These are phyloP conservation scores for Rhadinocentrus ornatus DNA, from an alignment of 2,797 vertebrate species.

Conservation along the genomic window DNA sequence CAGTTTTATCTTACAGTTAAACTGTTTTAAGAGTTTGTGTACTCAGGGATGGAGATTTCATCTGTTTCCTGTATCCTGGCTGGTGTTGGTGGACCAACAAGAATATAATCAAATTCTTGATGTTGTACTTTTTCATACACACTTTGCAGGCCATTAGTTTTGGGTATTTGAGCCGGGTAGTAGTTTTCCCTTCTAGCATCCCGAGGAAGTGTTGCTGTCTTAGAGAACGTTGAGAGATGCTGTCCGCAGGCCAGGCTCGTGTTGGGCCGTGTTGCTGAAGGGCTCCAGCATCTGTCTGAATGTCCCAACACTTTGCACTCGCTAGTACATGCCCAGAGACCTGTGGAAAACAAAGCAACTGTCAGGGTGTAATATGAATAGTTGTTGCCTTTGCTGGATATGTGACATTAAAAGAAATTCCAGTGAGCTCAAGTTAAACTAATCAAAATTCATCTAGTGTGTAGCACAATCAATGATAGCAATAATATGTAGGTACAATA, in stretches of 20 bases:
- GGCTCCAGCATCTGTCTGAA: conserved; percentile 98
- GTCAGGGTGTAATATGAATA: conserved; percentile 30
- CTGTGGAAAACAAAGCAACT: conserved; percentile 72
- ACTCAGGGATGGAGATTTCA: conserved; percentile 90
- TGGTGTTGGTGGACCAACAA: conserved; percentile 89
- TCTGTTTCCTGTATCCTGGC: conserved; percentile 92
- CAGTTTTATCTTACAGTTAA: conserved; percentile 52
- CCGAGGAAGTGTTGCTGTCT: conserved; percentile 91
- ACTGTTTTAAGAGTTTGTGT: conserved; percentile 80
- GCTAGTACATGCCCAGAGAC: conserved; percentile 95
- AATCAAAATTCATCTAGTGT: conserved; percentile 13
- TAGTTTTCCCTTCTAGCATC: conserved; percentile 91
- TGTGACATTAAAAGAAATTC: conserved; percentile 18
- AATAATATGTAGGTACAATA: background rate
- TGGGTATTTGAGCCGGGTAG: conserved; percentile 90
- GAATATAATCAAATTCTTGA: conserved; percentile 92
- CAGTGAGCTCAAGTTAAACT: conserved; percentile 16
- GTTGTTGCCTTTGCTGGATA: conserved; percentile 16
- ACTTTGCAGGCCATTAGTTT: conserved; percentile 90
- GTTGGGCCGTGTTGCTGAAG: conserved; percentile 88
- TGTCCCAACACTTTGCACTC: conserved; percentile 97
- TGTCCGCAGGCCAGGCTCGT: conserved; percentile 82
- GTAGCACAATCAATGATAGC: conserved; percentile 7
- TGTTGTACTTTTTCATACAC: conserved; percentile 94
- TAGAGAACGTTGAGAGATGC: conserved; percentile 92